Conservation (phyloP, 2,113 vertebrate genomes). For the Aptenodytes forsteri region DNA sequence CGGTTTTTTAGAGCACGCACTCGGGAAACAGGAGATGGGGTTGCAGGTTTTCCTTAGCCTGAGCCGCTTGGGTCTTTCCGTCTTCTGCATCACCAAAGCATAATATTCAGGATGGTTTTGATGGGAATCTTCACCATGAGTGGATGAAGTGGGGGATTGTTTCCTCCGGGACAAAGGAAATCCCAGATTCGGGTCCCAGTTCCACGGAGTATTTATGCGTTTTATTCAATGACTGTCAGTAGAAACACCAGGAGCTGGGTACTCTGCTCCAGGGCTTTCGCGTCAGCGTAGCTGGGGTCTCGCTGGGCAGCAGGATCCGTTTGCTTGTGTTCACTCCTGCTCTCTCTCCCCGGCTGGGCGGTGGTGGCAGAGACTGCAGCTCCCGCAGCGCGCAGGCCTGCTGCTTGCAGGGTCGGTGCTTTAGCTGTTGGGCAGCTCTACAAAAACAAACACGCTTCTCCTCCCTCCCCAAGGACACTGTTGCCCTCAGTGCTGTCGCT, state of each 20-base stretch:
- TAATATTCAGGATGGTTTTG: not conserved
- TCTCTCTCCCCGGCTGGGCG: accelerated
- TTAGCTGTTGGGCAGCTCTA: not conserved
- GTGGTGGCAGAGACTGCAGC: not conserved
- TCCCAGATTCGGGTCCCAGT: not conserved
- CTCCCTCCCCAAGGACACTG: not conserved
- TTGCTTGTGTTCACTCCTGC: not conserved
- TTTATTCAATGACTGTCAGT: not conserved
- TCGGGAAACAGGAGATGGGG: accelerated
- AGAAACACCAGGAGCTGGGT: not conserved
- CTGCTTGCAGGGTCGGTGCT: not conserved
- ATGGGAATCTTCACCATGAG: not conserved
- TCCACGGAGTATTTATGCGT: not conserved
- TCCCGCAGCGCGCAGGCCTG: not conserved
- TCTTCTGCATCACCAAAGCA: accelerated
- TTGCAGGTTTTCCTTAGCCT: not conserved
- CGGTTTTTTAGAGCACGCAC: accelerated
- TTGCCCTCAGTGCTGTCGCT: accelerated
- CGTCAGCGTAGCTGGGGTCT: not conserved
- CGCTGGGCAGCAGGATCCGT: accelerated
- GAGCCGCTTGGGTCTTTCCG: not conserved
- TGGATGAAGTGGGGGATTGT: not conserved
- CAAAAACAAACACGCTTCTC: not conserved
- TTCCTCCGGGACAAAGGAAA: not conserved
- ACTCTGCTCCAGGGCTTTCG: not conserved